Evolutionary conservation across 1,140 invertebrate species (phyloP).

Genomic region (Ladona fulva): DNA sequence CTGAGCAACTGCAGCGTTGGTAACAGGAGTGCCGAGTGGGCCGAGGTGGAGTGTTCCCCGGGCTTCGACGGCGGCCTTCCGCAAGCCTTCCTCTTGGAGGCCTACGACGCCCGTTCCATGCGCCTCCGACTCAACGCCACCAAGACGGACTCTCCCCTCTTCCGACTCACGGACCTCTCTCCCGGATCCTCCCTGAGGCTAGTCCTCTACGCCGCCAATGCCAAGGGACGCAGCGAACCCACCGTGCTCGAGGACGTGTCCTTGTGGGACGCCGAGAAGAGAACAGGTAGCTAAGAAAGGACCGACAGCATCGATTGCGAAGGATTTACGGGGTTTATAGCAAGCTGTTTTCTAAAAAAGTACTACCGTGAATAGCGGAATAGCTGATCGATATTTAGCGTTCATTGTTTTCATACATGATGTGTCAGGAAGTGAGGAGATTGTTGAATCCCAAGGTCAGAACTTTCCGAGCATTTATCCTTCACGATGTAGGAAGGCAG

Average conservation of each 20-base stretch:
- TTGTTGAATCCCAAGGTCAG: no score
- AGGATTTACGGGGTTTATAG: not conserved
- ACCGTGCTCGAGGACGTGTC: conserved; percentile 74
- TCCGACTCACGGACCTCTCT: conserved; percentile 54
- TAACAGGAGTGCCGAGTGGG: conserved; percentile 56
- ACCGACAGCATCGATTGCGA: not conserved
- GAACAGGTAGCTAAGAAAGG: conserved; percentile 51
- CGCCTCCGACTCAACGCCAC: conserved; percentile 58
- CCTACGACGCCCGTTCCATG: conserved; percentile 60
- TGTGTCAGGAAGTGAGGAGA: no score
- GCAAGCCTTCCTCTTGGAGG: conserved; percentile 74
- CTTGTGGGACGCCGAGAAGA: conserved; percentile 75
- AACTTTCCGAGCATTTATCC: no score
- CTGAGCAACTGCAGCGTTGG: conserved; percentile 74
- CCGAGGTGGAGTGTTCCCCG: conserved; percentile 62
- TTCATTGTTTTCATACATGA: no score
- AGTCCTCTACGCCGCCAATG: conserved; percentile 74
- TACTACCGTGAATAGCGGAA: no score
- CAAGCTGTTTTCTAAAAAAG: no score
- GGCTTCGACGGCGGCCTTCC: conserved; percentile 78
- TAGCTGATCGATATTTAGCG: no score
- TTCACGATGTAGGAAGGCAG: no score
- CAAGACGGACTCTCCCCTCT: conserved; percentile 49
- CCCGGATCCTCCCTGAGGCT: conserved; percentile 54
- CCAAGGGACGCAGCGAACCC: conserved; percentile 74